phyloP scores from a whole-genome alignment of 2,888 invertebrate species.

The Resseliella maxima region DNA sequence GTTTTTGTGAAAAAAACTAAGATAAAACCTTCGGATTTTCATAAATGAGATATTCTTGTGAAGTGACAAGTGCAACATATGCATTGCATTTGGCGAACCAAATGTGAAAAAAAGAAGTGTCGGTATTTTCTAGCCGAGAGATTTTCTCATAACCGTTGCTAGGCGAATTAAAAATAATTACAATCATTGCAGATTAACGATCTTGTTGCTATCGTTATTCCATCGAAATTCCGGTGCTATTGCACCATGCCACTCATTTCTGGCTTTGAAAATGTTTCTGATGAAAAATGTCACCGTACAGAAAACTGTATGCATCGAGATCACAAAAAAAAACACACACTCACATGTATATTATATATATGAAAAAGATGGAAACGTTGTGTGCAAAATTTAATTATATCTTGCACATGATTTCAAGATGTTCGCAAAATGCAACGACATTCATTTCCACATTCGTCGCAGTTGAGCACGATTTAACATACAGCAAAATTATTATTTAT shows the following conservation, averaged over 20 bases:
- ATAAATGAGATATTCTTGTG: background rate
- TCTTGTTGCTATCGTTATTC: background rate
- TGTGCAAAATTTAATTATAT: conserved; percentile 42
- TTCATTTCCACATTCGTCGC: background rate
- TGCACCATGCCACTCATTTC: background rate
- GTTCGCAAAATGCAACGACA: conserved; percentile 47
- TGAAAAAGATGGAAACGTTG: background rate
- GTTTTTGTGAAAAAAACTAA: background rate
- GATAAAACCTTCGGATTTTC: background rate
- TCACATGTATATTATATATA: background rate
- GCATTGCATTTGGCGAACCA: background rate
- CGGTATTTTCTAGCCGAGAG: background rate
- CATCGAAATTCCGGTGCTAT: conserved; percentile 3
- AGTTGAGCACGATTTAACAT: conserved; percentile 41
- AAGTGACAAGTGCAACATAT: conserved; percentile 49
- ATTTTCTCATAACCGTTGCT: background rate
- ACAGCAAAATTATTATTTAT: conserved; percentile 15
- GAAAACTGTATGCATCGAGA: background rate
- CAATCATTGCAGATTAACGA: conserved; percentile 22
- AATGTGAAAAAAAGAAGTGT: too few relatives aligned
- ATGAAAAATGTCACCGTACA: conserved; percentile 15
- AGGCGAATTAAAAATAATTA: conserved; percentile 4
- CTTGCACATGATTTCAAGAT: conserved; percentile 44
- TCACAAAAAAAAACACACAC: too few relatives aligned
- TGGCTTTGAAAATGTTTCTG: background rate